These are phyloP conservation scores for Drosophila virilis DNA, from an alignment of 1,140 invertebrate genomes.

Conservation along the genomic window DNA sequence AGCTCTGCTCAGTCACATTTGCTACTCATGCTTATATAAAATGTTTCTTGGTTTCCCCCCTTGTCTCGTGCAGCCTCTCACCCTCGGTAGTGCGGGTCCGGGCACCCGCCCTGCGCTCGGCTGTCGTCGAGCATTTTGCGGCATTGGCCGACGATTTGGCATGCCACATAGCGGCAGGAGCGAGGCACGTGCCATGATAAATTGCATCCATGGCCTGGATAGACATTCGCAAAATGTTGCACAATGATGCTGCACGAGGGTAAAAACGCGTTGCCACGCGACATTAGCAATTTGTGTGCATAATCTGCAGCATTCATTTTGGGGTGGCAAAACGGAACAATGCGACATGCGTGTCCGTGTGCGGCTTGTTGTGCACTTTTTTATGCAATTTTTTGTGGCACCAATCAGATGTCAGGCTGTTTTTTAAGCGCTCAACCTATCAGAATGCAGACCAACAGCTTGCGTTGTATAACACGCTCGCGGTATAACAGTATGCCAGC, in stretches of 20 bases:
- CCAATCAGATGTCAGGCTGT: conserved; percentile 53
- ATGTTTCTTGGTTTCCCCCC: conserved; percentile 1
- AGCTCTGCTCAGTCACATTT: conserved; percentile 10
- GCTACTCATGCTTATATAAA: neutral
- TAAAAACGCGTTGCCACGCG: conserved; percentile 36
- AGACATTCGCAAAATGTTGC: conserved; percentile 38
- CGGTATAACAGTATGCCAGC: conserved; percentile 1
- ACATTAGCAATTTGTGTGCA: conserved; percentile 44
- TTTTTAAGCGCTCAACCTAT: conserved; percentile 62
- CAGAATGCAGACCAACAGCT: conserved; percentile 16
- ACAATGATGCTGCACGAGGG: conserved; percentile 31
- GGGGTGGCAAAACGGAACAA: conserved; percentile 30
- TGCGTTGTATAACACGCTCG: conserved; percentile 1
- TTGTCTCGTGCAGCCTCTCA: conserved; percentile 3
- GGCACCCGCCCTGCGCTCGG: conserved; percentile 30
- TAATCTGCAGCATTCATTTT: conserved; percentile 20
- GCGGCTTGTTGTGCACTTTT: conserved; percentile 56
- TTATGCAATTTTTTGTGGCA: conserved; percentile 62
- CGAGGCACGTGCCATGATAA: conserved; percentile 66
- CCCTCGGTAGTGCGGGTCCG: neutral
- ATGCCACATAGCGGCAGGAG: conserved; percentile 34
- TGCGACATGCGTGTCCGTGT: neutral
- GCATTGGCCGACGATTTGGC: conserved; percentile 64
- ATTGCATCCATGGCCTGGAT: conserved; percentile 45
- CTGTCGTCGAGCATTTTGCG: conserved; percentile 57